Evolutionary conservation across 1,140 invertebrate species (phyloP).

Genomic region (Hyles euphorbiae): DNA sequence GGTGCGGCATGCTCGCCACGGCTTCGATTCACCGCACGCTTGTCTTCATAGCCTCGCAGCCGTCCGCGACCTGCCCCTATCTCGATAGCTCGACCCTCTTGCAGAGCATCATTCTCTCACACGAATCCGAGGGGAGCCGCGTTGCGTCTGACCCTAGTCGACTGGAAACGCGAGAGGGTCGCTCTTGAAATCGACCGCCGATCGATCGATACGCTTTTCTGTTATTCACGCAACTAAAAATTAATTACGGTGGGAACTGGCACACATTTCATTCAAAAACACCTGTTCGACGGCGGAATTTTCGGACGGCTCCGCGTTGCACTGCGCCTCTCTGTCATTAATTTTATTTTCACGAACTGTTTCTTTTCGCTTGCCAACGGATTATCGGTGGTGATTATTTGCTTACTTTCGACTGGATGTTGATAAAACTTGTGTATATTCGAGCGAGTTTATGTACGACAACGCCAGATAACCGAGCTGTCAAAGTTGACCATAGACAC

Average conservation of each 20-base stretch:
- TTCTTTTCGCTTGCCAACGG: conserved; percentile 6
- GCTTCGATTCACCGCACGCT: conserved; percentile 48
- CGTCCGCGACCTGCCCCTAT: not conserved
- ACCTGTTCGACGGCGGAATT: conserved; percentile 63
- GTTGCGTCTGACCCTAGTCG: not conserved
- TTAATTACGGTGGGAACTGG: conserved; percentile 69
- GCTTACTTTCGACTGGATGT: conserved; percentile 19
- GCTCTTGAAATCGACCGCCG: conserved; percentile 4
- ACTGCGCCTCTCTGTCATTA: conserved; percentile 24
- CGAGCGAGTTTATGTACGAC: conserved; percentile 53
- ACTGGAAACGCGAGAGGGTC: not conserved
- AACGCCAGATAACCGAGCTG: conserved; percentile 67
- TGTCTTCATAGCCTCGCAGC: conserved; percentile 19
- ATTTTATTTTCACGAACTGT: conserved; percentile 18
- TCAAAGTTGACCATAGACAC: conserved; percentile 69
- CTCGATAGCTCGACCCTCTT: conserved; percentile 11
- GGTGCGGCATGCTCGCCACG: conserved; percentile 83
- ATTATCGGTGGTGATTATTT: not conserved
- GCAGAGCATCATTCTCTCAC: conserved; percentile 3
- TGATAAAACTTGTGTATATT: conserved; percentile 55
- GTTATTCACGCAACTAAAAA: conserved; percentile 68
- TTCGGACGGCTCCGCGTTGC: conserved; percentile 48
- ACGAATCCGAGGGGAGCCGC: not conserved
- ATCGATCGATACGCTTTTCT: conserved; percentile 61
- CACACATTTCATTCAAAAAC: conserved; percentile 71